Conservation (phyloP, 1,140 invertebrate genomes). For the Lepidurus couesii region DNA sequence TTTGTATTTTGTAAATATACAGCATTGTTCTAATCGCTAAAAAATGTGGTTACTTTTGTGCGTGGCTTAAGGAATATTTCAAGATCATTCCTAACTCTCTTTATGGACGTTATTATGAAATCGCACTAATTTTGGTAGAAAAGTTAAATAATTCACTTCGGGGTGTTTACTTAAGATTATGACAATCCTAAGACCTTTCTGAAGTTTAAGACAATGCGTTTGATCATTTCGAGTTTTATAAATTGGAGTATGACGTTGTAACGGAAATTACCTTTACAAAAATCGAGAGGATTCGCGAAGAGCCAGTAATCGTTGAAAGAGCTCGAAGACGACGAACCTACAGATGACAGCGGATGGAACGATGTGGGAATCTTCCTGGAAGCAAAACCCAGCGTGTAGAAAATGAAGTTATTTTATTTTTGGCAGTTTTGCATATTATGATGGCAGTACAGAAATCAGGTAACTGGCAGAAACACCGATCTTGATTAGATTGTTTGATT, state of each 20-base stretch:
- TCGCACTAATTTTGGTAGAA: slow-evolving; percentile 1
- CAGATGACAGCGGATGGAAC: background rate
- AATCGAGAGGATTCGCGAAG: background rate
- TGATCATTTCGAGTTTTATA: background rate
- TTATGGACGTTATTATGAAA: background rate
- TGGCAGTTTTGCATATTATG: background rate
- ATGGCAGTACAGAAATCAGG: background rate
- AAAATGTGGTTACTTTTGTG: background rate
- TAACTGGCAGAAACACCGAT: background rate
- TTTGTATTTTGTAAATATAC: slow-evolving; percentile 8
- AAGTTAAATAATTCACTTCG: background rate
- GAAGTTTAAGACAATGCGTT: slow-evolving; percentile 1
- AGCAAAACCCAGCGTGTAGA: background rate
- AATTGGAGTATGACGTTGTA: background rate
- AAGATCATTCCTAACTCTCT: background rate
- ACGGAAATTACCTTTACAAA: background rate
- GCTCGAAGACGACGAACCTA: background rate
- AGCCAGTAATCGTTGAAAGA: background rate
- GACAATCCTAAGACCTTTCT: background rate
- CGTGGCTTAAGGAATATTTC: background rate
- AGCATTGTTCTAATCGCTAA: background rate
- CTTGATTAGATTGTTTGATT: background rate
- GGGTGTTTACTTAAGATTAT: background rate
- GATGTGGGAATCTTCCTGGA: background rate
- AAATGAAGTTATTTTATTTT: background rate